Evolutionary conservation across 1,140 invertebrate genomes (phyloP), one percentile per base, ranked within the genome.

Genomic region (Lucilia cuprina): DNA sequence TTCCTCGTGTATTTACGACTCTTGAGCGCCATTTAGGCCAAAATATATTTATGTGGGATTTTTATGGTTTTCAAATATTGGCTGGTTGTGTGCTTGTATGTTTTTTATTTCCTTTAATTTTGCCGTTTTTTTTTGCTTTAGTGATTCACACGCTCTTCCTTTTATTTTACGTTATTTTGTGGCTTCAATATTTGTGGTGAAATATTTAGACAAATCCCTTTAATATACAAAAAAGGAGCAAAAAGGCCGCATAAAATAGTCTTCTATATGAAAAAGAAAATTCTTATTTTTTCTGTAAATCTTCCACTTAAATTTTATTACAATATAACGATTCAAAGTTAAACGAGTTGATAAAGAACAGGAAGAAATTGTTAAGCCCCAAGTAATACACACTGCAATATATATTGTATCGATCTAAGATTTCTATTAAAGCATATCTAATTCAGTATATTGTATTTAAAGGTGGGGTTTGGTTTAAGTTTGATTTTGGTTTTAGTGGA

Each of bases 21-120:
- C 30, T 77, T 77, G 74, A 41, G 35, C 74, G 74, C 74, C 35
- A 77, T 77, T 77, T 77, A 77, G 74, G 74, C 74, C 74, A 77
- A 77, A 77, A 30, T 77, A 77, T 41, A 77, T 77, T 77, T 77
- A 77, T 77, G 74, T 77, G 74, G 74, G 34, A 41, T 77, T 77
- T 77, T 77, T 77, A 77, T 77, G 74, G 74, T 77, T 77, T 77
- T 77, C 74, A 77, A 77, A 77, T 77, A 77, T 77, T 77, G 74
- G 74, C 50, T 55, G 50, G 17, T 55, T 17, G 50, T 55, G 41
- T 30, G 25, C 25, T 74, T 74, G 10, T 74, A 74, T 21, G 74
- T 74, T 14, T 74, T 74, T 74, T 30, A 10, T 77, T 35, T 74
- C 47, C 35, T 4, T 30, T 14, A 0, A 2, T 77, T 77, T 4